Evolutionary conservation across 2,113 vertebrate genomes (phyloP).

Genomic region (Hydrochoerus hydrochaeris): DNA sequence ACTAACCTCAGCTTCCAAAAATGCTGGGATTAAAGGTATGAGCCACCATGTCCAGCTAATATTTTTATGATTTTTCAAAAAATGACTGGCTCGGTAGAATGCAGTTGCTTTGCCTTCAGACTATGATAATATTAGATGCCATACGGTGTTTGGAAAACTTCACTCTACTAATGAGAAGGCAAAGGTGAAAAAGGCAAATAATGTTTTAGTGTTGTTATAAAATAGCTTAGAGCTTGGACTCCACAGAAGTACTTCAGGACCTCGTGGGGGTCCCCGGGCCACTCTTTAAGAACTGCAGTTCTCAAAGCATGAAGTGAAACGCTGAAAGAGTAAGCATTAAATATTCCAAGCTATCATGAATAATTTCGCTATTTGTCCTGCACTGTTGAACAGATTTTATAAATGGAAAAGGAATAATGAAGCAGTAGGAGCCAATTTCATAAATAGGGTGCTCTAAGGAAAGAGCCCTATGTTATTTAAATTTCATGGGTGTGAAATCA

Average conservation of each 20-base stretch:
- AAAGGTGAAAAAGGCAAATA: not conserved
- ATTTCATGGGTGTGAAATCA: slow-evolving; percentile 47
- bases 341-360: slow-evolving; percentile 45
- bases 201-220: not conserved
- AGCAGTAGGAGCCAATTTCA: slow-evolving; percentile 40
- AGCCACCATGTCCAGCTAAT: not conserved
- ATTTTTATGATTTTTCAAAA: not conserved
- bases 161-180: not conserved
- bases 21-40: not conserved
- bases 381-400: slow-evolving; percentile 54
- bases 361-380: slow-evolving; percentile 38
- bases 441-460: not conserved
- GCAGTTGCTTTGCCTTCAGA: not conserved
- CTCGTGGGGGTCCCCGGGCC: not conserved
- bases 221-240: not conserved
- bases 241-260: not conserved
- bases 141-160: not conserved
- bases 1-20: not conserved
- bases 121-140: not conserved
- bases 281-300: not conserved
- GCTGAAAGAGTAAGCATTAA: not conserved
- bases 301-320: not conserved
- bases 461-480: slow-evolving; percentile 37
- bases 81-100: not conserved
- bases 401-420: slow-evolving; percentile 36